Evolutionary conservation across 2,888 invertebrate genomes (phyloP), one percentile per base, ranked within the genome.

Genomic region (Drosophila rubida): DNA sequence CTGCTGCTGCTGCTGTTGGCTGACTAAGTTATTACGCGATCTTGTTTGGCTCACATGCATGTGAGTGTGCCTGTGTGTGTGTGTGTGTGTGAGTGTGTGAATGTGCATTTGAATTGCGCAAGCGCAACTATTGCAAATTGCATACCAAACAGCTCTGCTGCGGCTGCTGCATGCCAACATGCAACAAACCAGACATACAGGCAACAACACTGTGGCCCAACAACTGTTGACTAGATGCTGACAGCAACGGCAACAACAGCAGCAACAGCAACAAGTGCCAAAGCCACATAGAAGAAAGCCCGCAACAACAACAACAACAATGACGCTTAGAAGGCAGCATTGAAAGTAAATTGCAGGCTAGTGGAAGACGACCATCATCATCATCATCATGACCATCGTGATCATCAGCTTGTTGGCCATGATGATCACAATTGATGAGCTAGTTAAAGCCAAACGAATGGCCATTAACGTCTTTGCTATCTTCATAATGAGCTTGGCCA

Each of bases 111-210:
- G 82, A 82, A 87, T 83, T 83, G 82, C 82, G 87, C 82, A 82
- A 82, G 87, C 84, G 78, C 87, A 83, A 81, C 87, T 83, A 87
- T 83, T 83, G 82, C 82, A 83, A 83, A 83, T 83, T 83, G 87
- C 84, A 83, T 84, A 75, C 84, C 82, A 77, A 80, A 70, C 71
- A 71, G 80, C 81, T 68, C 61, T 64, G 70, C 41, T 74, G 54
- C 39, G 35, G 58, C 61, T 67, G 78, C 80, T 72, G 80, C 81
- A 87, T 83, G 85, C 87, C 82, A 84, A 83, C 82, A 83, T 83
- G 82, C 82, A 83, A 83, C 82, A 83, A 82, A 82, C 84, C 87
- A 83, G 82, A 83, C 82, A 83, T 87, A 84, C 81, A 73, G 82
- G 87, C 82, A 83, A 83, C 69, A 62, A 49, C 66, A 59, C 19